Percentiles rank a stretch among this genome's conserved stretches.
Conservation (phyloP, 2,113 vertebrate species). For the Astur gentilis region DNA sequence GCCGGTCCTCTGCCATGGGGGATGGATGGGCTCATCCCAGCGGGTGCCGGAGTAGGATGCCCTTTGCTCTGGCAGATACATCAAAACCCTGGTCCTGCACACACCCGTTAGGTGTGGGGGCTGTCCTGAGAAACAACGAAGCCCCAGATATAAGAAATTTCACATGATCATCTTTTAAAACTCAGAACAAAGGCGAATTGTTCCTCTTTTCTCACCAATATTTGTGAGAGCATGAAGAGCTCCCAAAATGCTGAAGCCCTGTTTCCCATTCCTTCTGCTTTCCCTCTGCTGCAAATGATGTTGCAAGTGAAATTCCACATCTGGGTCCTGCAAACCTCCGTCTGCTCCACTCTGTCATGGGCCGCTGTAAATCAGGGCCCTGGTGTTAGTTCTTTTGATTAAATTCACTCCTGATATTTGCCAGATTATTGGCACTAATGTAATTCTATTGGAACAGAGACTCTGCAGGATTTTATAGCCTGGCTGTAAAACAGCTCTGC, state of each 20-base stretch:
- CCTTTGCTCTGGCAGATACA: background rate
- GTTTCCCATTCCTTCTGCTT: background rate
- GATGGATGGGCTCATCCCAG: background rate
- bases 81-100: fast-evolving
- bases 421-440: conserved; percentile 67
- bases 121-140: background rate
- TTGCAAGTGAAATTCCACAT: conserved; percentile 41
- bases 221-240: background rate
- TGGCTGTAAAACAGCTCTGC: conserved; percentile 53
- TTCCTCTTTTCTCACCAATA: background rate
- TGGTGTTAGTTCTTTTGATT: conserved; percentile 66
- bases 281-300: conserved; percentile 7
- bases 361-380: conserved; percentile 27
- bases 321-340: conserved; percentile 55
- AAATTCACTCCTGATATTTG: conserved; percentile 73
- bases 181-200: background rate
- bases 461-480: conserved; percentile 11
- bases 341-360: background rate
- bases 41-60: fast-evolving
- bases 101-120: background rate
- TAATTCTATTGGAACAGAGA: conserved; percentile 68
- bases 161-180: background rate
- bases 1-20: fast-evolving
- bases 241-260: background rate
- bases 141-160: background rate